Percentiles rank a stretch among this genome's conserved stretches.
These are phyloP conservation scores for Aphidius colemani DNA, from an alignment of 2,888 invertebrate species.

Conservation along the genomic window DNA sequence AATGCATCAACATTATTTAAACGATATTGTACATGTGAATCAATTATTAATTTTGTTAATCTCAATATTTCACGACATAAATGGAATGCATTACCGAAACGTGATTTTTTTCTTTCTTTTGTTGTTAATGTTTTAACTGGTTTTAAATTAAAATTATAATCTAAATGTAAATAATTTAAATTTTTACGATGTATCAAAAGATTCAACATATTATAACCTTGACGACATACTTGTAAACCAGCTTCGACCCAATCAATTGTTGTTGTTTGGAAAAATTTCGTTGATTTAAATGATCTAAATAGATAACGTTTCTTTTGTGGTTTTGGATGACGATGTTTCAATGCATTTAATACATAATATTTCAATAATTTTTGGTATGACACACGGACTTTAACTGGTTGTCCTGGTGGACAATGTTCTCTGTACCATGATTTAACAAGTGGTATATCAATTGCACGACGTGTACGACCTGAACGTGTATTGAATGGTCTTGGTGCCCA, in stretches of 20 bases:
- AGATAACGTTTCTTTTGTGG: conserved; percentile 98
- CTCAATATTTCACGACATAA: conserved; percentile 97
- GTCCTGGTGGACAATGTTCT: conserved; percentile 91
- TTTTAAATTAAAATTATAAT: conserved; percentile 99
- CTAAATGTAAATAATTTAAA: conserved; percentile 97
- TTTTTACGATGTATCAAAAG: conserved; percentile 98
- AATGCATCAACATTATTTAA: conserved; percentile 99
- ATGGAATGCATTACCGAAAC: conserved; percentile 98
- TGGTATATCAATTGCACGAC: conserved; percentile 96
- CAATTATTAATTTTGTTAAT: conserved; percentile 97
- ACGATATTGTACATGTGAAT: conserved; percentile 98
- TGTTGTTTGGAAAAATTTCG: conserved; percentile 99
- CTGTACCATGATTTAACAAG: conserved; percentile 97
- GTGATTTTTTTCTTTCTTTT: conserved; percentile 98
- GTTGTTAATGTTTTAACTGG: conserved; percentile 99
- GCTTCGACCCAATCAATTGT: conserved; percentile 99
- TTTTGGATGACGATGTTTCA: conserved; percentile 97
- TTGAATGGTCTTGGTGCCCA: conserved; percentile 99
- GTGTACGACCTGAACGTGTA: conserved; percentile 87
- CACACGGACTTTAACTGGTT: conserved; percentile 98
- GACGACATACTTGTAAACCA: conserved; percentile 95
- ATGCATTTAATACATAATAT: conserved; percentile 96
- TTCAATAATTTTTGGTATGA: conserved; percentile 99
- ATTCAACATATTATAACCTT: conserved; percentile 99
- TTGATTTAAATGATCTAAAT: conserved; percentile 98